These are phyloP conservation scores for Thysanoteuthis rhombus DNA, from an alignment of 2,888 invertebrate genomes.

Conservation along the genomic window DNA sequence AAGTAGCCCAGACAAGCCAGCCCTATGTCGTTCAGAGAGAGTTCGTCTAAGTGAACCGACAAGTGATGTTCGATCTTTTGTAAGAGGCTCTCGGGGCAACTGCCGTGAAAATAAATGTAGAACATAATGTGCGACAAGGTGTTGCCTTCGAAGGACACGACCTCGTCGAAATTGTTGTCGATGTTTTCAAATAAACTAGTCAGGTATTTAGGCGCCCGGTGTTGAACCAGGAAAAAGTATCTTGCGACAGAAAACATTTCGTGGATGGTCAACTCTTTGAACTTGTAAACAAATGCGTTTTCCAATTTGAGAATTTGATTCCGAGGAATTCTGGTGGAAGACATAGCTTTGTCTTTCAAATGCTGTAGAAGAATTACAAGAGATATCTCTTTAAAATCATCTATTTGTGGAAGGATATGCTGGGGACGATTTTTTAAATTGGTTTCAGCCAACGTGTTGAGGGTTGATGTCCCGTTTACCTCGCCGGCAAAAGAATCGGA, in stretches of 20 bases:
- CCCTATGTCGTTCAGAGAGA: constrained; percentile 35
- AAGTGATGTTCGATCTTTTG: constrained; percentile 35
- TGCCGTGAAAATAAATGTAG: constrained; percentile 37
- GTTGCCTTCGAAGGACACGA: not conserved
- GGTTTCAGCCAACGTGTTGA: too few species aligned
- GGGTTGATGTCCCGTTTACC: not conserved
- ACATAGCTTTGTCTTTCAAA: not conserved
- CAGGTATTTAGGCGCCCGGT: not conserved
- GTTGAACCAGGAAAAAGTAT: not conserved
- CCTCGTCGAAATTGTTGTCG: not conserved
- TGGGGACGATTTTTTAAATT: not conserved
- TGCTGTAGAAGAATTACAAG: not conserved
- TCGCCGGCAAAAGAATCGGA: not conserved
- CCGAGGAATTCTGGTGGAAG: not conserved
- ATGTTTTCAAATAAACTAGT: constrained; percentile 15
- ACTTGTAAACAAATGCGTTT: not conserved
- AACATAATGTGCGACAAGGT: not conserved
- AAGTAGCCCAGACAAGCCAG: constrained; percentile 36
- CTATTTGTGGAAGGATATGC: not conserved
- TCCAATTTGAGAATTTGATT: not conserved
- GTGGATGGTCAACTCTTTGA: not conserved
- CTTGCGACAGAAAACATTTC: not conserved
- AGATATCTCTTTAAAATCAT: not conserved
- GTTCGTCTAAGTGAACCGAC: constrained; percentile 26
- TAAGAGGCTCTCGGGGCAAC: constrained; percentile 35